Evolutionary conservation across 2,113 vertebrate species (phyloP).

Genomic region (Trogon surrucura): DNA sequence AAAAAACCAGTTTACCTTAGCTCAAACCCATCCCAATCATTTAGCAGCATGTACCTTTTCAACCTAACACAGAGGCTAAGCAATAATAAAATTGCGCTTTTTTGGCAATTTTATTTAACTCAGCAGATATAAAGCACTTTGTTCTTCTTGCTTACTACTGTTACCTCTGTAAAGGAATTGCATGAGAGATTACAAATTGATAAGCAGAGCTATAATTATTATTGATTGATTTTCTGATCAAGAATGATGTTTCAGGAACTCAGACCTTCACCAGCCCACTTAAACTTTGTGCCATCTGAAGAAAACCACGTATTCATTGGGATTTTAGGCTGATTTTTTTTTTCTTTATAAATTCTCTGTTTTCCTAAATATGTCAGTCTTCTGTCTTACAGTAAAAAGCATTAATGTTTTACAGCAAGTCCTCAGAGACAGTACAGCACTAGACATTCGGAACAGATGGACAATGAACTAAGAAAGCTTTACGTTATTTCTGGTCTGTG

Average conservation of each 20-base stretch:
- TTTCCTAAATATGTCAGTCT: background rate
- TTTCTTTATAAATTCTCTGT: background rate
- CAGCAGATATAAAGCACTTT: background rate
- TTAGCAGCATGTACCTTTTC: background rate
- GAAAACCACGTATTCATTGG: background rate
- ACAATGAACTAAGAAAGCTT: background rate
- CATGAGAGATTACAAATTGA: background rate
- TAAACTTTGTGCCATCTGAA: background rate
- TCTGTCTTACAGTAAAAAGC: background rate
- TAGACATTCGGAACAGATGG: background rate
- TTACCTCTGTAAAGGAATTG: background rate
- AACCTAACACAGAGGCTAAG: background rate
- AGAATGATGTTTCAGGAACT: background rate
- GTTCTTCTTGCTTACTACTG: background rate
- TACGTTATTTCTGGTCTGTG: slow-evolving; percentile 1
- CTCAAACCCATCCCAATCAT: background rate
- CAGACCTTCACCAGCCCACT: background rate
- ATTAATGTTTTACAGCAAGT: background rate
- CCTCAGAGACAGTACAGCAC: background rate
- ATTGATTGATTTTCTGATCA: background rate
- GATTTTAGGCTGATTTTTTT: background rate
- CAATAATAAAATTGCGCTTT: background rate
- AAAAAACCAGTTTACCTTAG: background rate
- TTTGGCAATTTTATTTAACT: background rate
- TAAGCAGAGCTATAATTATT: background rate